These are phyloP conservation scores for Drosophila pallidifrons DNA, from an alignment of 1,140 invertebrate species.

Conservation along the genomic window DNA sequence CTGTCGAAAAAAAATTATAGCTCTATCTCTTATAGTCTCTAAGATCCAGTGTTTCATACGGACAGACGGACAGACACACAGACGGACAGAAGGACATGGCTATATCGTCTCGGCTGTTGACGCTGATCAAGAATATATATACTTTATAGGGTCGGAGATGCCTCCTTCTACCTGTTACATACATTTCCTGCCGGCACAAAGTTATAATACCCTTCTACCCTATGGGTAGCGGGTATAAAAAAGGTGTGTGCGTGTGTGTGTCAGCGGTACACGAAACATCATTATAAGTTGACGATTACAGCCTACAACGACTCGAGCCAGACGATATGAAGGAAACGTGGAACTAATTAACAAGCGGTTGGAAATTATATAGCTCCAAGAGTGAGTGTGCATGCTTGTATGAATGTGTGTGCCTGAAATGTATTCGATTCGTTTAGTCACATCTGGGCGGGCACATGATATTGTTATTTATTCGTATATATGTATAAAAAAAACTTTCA, in stretches of 20 bases:
- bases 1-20: too few species aligned
- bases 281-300: slow-evolving; percentile 7
- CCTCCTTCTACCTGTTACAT: too few species aligned
- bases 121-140: too few species aligned
- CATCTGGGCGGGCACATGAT: slow-evolving; percentile 34
- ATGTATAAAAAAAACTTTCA: slow-evolving; percentile 49
- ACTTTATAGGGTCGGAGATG: too few species aligned
- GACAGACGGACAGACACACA: too few species aligned
- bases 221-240: too few species aligned
- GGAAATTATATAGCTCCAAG: slow-evolving; percentile 32
- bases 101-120: too few species aligned
- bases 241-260: not conserved
- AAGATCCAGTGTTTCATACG: too few species aligned
- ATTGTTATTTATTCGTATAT: not conserved
- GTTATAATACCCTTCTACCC: too few species aligned
- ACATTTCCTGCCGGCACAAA: too few species aligned
- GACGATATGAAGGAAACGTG: slow-evolving; percentile 36
- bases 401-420: slow-evolving; percentile 1
- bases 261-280: slow-evolving; percentile 2
- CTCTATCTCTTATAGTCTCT: too few species aligned
- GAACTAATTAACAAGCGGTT: slow-evolving; percentile 64
- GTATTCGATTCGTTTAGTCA: slow-evolving; percentile 29
- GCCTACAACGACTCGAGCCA: slow-evolving; percentile 1
- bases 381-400: not conserved
- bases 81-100: too few species aligned